A percentile compares a stretch with the other conserved stretches of the same genome.
These are phyloP conservation scores for Harmothoe impar DNA, from an alignment of 2,888 invertebrate species.

Conservation along the genomic window DNA sequence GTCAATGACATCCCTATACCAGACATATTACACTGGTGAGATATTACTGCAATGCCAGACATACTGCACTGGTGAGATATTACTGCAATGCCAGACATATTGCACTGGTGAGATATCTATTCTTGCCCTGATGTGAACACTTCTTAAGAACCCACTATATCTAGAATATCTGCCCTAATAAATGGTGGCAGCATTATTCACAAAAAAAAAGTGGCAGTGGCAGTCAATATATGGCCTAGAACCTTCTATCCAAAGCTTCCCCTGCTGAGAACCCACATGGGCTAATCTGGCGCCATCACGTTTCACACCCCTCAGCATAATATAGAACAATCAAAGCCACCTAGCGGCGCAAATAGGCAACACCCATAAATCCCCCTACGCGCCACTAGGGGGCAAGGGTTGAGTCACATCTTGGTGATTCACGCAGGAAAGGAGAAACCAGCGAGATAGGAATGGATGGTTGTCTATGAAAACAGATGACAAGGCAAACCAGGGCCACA, in stretches of 20 bases:
- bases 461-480: constrained; percentile 8
- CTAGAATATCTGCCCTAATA: too few species aligned
- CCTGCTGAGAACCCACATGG: not conserved
- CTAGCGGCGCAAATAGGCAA: not conserved
- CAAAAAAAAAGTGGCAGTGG: too few species aligned
- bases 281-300: constrained; percentile 1
- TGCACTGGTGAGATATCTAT: too few species aligned
- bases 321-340: not conserved
- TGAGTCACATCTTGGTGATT: constrained; percentile 14
- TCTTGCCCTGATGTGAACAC: too few species aligned
- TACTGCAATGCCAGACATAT: too few species aligned
- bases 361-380: not conserved
- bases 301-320: not conserved
- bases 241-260: not conserved
- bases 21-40: too few species aligned
- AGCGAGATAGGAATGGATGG: not conserved
- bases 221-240: too few species aligned
- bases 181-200: too few species aligned
- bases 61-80: too few species aligned
- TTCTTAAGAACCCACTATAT: too few species aligned
- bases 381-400: not conserved
- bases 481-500: not conserved
- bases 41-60: too few species aligned
- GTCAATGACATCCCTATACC: too few species aligned
- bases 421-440: not conserved